Conservation (phyloP, 2,888 invertebrate species). For the Artemia sinica region DNA sequence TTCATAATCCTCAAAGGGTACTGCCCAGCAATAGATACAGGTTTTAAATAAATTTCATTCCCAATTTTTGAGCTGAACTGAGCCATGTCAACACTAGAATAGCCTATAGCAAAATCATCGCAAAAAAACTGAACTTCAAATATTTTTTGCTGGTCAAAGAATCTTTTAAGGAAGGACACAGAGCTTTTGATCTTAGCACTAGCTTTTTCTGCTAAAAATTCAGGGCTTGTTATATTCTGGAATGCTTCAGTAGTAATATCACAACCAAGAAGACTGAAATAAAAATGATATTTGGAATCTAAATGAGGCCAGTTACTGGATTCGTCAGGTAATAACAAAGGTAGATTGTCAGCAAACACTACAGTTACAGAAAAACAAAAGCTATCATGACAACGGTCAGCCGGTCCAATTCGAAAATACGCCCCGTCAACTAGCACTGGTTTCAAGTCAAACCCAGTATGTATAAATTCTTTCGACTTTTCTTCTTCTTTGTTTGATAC, state of each 20-base stretch:
- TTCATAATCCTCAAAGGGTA: not conserved
- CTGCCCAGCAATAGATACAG: conserved; percentile 11
- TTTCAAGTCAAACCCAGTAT: not conserved
- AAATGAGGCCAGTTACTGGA: conserved; percentile 7
- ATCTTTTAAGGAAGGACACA: not conserved
- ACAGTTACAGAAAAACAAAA: conserved; percentile 7
- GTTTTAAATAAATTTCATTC: not conserved
- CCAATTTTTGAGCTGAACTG: not conserved
- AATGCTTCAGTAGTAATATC: conserved; percentile 1
- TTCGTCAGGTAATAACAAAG: not conserved
- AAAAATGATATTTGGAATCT: conserved; percentile 1
- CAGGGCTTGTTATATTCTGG: not conserved
- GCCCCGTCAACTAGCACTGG: not conserved
- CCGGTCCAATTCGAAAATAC: not conserved
- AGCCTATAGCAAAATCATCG: not conserved
- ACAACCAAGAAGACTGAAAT: conserved; percentile 1
- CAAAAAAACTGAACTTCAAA: conserved; percentile 5
- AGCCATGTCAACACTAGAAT: not conserved
- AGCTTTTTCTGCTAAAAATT: conserved; percentile 6
- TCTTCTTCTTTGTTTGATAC: not conserved
- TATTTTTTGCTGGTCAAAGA: not conserved
- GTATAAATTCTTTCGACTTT: too few species aligned
- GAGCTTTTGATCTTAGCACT: conserved; percentile 1
- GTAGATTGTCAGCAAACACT: conserved; percentile 4
- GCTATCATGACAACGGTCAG: not conserved